Evolutionary conservation across 2,888 invertebrate genomes (phyloP).

Genomic region (Zeuzera pyrina): DNA sequence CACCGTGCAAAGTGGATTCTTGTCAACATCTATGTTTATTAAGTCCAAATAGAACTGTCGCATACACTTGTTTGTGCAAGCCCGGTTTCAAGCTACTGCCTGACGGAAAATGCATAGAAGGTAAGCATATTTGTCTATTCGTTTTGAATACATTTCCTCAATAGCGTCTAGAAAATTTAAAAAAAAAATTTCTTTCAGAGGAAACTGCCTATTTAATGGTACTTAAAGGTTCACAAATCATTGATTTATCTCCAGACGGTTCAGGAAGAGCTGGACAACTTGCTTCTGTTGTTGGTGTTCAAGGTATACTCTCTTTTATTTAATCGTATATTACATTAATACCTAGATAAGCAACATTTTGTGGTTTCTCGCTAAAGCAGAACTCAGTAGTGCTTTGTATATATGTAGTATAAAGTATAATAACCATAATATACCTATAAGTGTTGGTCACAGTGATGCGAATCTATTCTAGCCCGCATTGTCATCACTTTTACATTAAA

Average conservation of each 20-base stretch:
- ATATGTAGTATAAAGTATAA: too few relatives aligned
- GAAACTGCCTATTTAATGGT: constrained; percentile 92
- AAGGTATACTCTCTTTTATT: too few relatives aligned
- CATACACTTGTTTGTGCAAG: constrained; percentile 93
- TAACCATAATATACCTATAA: too few relatives aligned
- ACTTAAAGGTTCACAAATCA: constrained; percentile 90
- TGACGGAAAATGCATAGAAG: constrained; percentile 82
- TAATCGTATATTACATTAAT: too few relatives aligned
- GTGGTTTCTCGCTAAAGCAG: too few relatives aligned
- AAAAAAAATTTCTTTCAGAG: constrained; percentile 61
- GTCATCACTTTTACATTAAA: too few relatives aligned
- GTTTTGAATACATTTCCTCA: not conserved
- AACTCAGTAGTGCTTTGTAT: too few relatives aligned
- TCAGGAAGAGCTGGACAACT: constrained; percentile 85
- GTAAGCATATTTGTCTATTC: constrained; percentile 24
- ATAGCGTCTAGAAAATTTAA: not conserved
- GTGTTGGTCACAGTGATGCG: too few relatives aligned
- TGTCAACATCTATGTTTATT: constrained; percentile 95
- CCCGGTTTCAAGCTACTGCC: constrained; percentile 83
- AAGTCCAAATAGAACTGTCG: constrained; percentile 79
- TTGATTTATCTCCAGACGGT: constrained; percentile 85
- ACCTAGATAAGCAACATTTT: too few relatives aligned
- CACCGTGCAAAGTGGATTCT: constrained; percentile 78
- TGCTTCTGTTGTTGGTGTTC: constrained; percentile 89
- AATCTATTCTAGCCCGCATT: too few relatives aligned